Evolutionary conservation across 2,797 vertebrate species (phyloP).

Genomic region (Poecilia velifera): DNA sequence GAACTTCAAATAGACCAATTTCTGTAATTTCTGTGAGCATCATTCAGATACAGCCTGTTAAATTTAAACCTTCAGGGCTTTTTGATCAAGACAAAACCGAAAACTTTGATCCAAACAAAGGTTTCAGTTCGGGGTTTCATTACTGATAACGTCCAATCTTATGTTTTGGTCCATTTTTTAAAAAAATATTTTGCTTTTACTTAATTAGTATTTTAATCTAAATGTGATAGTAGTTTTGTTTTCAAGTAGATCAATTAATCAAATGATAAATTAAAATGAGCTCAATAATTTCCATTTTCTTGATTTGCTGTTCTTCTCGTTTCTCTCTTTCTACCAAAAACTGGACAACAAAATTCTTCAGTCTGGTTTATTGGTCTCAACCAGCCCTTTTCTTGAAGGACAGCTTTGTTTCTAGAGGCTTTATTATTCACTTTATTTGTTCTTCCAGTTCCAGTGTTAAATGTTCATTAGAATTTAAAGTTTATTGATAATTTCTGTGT

Average conservation of each 20-base stretch:
- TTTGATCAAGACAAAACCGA: background rate
- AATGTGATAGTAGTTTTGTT: background rate
- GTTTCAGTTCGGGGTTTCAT: background rate
- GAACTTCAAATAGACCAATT: background rate
- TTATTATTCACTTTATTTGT: too few relatives aligned
- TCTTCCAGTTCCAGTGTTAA: too few relatives aligned
- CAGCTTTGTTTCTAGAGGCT: too few relatives aligned
- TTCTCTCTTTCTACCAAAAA: too few relatives aligned
- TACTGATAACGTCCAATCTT: background rate
- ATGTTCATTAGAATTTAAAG: too few relatives aligned
- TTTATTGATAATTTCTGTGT: too few relatives aligned
- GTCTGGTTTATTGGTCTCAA: too few relatives aligned
- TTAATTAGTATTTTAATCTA: background rate
- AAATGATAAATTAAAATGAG: too few relatives aligned
- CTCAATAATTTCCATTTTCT: too few relatives aligned
- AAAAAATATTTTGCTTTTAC: background rate
- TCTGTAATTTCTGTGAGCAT: background rate
- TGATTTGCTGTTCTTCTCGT: too few relatives aligned
- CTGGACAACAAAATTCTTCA: too few relatives aligned
- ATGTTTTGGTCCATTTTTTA: background rate
- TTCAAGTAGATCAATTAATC: background rate
- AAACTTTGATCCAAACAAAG: background rate
- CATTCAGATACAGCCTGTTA: background rate
- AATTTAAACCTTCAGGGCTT: background rate
- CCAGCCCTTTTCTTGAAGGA: too few relatives aligned